A percentile compares a stretch with the other conserved stretches of the same genome.
Conservation (phyloP, 1,140 invertebrate genomes). For the Drosophila nebulosa region DNA sequence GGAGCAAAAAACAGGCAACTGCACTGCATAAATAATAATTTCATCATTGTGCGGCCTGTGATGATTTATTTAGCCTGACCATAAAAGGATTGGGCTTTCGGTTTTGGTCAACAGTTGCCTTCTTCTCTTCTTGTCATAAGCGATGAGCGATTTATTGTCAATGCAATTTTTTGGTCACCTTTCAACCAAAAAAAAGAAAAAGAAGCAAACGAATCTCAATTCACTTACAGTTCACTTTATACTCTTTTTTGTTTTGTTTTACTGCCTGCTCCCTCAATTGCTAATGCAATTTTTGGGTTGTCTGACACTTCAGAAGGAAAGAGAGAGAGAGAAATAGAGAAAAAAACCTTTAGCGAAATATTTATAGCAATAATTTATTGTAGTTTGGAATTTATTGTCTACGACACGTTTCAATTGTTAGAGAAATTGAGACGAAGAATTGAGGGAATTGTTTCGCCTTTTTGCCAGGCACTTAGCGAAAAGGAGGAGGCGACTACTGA, state of each 20-base stretch:
- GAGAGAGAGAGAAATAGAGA: slow-evolving; percentile 17
- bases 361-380: slow-evolving; percentile 79
- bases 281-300: slow-evolving; percentile 72
- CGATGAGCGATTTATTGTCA: slow-evolving; percentile 59
- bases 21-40: slow-evolving; percentile 80
- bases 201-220: neutral
- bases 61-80: slow-evolving; percentile 74
- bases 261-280: slow-evolving; percentile 41
- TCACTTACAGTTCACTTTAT: slow-evolving; percentile 19
- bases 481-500: slow-evolving; percentile 24
- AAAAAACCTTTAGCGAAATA: slow-evolving; percentile 69
- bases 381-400: slow-evolving; percentile 79
- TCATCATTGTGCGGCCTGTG: slow-evolving; percentile 72
- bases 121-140: slow-evolving; percentile 40
- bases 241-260: slow-evolving; percentile 2
- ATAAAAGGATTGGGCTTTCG: slow-evolving; percentile 66
- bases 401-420: slow-evolving; percentile 79
- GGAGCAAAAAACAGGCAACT: slow-evolving; percentile 3
- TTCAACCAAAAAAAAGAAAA: neutral
- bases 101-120: slow-evolving; percentile 24
- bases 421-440: slow-evolving; percentile 38
- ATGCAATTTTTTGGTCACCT: slow-evolving; percentile 19
- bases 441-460: slow-evolving; percentile 52
- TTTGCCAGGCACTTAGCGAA: slow-evolving; percentile 65
- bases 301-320: slow-evolving; percentile 51